Evolutionary conservation across 2,797 vertebrate species (phyloP).

Genomic region (Eurystomus glaucurus): DNA sequence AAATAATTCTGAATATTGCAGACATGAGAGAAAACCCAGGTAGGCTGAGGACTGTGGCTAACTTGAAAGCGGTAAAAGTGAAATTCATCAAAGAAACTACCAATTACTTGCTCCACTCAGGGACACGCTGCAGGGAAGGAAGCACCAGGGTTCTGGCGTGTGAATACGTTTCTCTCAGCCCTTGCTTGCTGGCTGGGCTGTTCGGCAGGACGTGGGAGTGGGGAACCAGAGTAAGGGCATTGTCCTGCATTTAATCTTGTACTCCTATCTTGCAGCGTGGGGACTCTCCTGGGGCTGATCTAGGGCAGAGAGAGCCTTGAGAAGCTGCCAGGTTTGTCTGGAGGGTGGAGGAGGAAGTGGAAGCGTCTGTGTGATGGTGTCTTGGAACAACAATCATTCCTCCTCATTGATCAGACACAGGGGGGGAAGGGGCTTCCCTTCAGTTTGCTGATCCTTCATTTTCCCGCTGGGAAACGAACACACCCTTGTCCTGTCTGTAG

Average conservation of each 20-base stretch:
- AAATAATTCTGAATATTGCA: background rate
- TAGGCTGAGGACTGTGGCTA: background rate
- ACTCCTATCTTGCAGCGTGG: background rate
- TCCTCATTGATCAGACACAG: rapidly evolving
- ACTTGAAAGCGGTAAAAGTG: constrained; percentile 35
- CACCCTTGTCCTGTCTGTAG: rapidly evolving
- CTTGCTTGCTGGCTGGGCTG: background rate
- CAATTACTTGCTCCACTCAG: background rate
- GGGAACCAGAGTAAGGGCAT: background rate
- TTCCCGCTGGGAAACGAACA: rapidly evolving
- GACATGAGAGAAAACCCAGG: background rate
- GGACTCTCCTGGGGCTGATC: background rate
- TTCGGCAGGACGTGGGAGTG: background rate
- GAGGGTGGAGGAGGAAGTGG: background rate
- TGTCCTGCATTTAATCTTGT: background rate
- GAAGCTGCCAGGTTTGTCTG: background rate
- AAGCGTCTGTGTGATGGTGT: rapidly evolving
- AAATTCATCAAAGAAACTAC: background rate
- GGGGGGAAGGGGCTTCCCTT: background rate
- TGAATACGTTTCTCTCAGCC: background rate
- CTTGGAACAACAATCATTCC: background rate
- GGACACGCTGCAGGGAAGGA: background rate
- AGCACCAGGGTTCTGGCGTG: background rate
- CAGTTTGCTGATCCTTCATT: background rate
- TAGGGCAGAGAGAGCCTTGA: background rate